Base-by-base conservation (phyloP, 2,797 vertebrate genomes). In the Semaprochilodus insignis region DNA sequence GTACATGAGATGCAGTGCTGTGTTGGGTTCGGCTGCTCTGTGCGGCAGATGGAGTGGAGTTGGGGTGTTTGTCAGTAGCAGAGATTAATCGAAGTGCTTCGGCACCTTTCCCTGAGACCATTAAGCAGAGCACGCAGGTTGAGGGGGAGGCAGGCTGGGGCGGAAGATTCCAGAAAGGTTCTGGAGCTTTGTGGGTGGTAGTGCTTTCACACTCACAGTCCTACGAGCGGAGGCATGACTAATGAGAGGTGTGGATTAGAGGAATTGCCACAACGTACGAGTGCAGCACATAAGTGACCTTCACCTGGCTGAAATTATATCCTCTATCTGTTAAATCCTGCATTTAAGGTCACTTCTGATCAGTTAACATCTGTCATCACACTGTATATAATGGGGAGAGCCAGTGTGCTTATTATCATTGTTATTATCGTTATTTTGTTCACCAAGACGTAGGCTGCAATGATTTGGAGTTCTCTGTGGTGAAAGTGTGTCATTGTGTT, bases 71-170 rank as follows among this genome's bases (percentile, higher is more conserved):
- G 78, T 78, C 73, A 71, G 27, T 75, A 66, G 19, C 71, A 66
- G 55, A 81, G 65, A 72, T 85, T 82, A 71, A 87, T 82, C 66
- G 65, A 77, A 60, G 77, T 75, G 75, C 48, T 76, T 74, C 62
- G 4, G 27, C 77, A 66, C 59, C 69, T 55, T 66, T 77, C 44
- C 62, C 72, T 55, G 71, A 76, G 76, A 54, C 52, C 72, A 78
- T 70, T 70, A 85, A 72, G 48, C 83, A 78, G 44, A 60, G 62
- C 72, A 62, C 36, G 15, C 55, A 79, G n/a, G 54, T 60, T 69
- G 69, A 74, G 36, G 59, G 36, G 36, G 52, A 31, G 51, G 65
- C 23, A 76, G 51, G 59, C 2, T 40, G 15, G 31, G 44, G 73
- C 78, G 44, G 57, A 76, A 62, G 60, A 51, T 44, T 78, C 44